phyloP scores from a whole-genome alignment of 1,140 invertebrate genomes.

The Theocolax elegans region DNA sequence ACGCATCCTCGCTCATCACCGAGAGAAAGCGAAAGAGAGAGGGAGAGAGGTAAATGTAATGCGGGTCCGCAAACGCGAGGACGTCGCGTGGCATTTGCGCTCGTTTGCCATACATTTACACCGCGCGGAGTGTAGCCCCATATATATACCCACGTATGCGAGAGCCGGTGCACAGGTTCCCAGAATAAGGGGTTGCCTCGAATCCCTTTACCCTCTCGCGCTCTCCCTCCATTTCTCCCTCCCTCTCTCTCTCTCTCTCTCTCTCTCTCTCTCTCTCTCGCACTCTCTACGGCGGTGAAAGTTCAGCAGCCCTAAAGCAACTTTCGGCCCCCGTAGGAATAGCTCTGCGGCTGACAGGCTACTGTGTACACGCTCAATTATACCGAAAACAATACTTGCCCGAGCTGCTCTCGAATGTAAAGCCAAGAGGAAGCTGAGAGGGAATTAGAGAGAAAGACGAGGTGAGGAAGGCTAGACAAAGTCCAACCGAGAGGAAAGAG shows the following conservation, averaged over 20 bases:
- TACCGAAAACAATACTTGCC: conserved; percentile 55
- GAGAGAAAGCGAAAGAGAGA: too few relatives aligned
- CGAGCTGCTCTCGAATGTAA: conserved; percentile 22
- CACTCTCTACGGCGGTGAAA: conserved; percentile 33
- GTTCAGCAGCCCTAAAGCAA: conserved; percentile 51
- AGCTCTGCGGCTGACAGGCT: conserved; percentile 53
- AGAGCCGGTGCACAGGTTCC: too few relatives aligned
- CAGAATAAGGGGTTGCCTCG: too few relatives aligned
- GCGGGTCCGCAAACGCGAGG: conserved; percentile 8
- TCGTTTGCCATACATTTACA: too few relatives aligned
- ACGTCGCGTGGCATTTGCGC: not conserved
- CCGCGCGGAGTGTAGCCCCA: too few relatives aligned
- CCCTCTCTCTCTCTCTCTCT: conserved; percentile 13
- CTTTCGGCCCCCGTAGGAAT: conserved; percentile 51
- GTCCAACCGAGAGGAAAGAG: too few relatives aligned
- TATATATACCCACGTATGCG: too few relatives aligned
- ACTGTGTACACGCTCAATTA: conserved; percentile 53
- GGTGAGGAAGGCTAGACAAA: not conserved
- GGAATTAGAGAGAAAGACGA: not conserved
- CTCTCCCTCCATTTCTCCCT: not conserved
- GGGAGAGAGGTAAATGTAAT: conserved; percentile 21
- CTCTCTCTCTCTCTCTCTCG: not conserved
- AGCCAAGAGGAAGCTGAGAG: conserved; percentile 6
- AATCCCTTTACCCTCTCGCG: too few relatives aligned
- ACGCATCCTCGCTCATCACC: too few relatives aligned